A percentile compares a stretch with the other conserved stretches of the same genome.
phyloP scores from a whole-genome alignment of 2,797 vertebrate species.

The Zenarchopterus dispar region DNA sequence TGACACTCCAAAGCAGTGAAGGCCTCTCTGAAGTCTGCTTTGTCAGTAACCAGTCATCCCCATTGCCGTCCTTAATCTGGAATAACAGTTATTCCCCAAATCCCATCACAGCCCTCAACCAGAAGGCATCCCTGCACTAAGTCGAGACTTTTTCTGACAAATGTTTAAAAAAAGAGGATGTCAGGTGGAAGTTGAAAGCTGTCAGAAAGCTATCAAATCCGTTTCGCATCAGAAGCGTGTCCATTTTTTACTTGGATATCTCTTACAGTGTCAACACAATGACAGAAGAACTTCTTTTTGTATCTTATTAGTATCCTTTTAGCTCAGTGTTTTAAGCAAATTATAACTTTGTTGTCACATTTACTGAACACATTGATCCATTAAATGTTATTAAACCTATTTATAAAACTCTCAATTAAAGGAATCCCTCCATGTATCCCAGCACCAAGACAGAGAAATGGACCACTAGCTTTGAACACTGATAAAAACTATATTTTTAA shows the following conservation, averaged over 20 bases:
- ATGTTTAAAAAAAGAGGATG: constrained; percentile 31
- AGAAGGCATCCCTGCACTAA: constrained; percentile 52
- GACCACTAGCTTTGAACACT: constrained; percentile 7
- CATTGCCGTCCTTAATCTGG: constrained; percentile 74
- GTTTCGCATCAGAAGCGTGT: constrained; percentile 46
- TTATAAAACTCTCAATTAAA: constrained; percentile 26
- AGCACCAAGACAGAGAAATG: constrained; percentile 2
- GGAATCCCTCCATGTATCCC: constrained; percentile 4
- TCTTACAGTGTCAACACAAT: background rate
- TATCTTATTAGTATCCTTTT: background rate
- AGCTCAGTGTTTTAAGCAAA: background rate
- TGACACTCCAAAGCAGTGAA: constrained; percentile 52
- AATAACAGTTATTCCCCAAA: constrained; percentile 75
- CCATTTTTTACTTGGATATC: constrained; percentile 7
- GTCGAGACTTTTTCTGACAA: constrained; percentile 72
- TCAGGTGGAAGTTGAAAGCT: constrained; percentile 54
- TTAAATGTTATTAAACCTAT: constrained; percentile 26
- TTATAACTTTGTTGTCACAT: constrained; percentile 15
- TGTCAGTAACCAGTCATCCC: constrained; percentile 71
- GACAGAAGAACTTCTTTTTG: constrained; percentile 6
- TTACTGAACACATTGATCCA: constrained; percentile 5
- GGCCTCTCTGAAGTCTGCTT: constrained; percentile 68
- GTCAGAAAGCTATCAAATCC: constrained; percentile 60
- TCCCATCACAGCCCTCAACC: constrained; percentile 68
- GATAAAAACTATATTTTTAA: constrained; percentile 65